Conservation (phyloP, 35 echinoderm and acorn worm species). For the Eucidaris tribuloides region DNA sequence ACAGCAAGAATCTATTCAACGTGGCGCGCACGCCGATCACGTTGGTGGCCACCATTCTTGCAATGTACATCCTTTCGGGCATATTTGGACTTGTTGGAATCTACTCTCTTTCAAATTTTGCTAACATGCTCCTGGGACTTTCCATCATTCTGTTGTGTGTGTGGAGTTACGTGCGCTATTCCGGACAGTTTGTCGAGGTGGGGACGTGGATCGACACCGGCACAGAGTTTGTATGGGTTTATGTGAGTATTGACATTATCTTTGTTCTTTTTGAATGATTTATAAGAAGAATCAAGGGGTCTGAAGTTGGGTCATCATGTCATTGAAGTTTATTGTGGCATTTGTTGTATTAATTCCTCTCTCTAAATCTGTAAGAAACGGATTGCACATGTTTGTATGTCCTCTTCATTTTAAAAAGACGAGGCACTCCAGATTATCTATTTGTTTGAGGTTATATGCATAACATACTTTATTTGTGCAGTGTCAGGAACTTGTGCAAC, state of each 20-base stretch:
- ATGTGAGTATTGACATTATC: constrained; percentile 93
- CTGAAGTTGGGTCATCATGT: too few relatives aligned
- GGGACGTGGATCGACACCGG: constrained; percentile 68
- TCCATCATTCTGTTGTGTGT: constrained; percentile 46
- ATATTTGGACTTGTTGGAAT: constrained; percentile 87
- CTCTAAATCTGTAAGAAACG: too few relatives aligned
- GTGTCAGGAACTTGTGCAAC: too few relatives aligned
- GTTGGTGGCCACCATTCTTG: constrained; percentile 61
- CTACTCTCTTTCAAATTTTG: constrained; percentile 90
- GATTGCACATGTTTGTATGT: too few relatives aligned
- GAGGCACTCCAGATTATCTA: too few relatives aligned
- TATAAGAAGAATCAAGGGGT: too few relatives aligned
- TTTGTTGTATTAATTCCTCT: too few relatives aligned
- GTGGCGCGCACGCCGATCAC: constrained; percentile 93
- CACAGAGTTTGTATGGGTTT: constrained; percentile 75
- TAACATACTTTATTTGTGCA: too few relatives aligned
- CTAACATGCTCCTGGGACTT: constrained; percentile 75
- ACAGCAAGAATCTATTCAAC: constrained; percentile 98
- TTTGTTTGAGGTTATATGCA: too few relatives aligned
- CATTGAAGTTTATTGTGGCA: too few relatives aligned
- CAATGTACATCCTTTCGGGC: constrained; percentile 90
- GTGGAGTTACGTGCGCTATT: constrained; percentile 88
- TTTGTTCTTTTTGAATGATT: too few relatives aligned
- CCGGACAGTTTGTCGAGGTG: constrained; percentile 58
- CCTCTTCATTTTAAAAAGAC: too few relatives aligned